Evolutionary conservation across 2,888 invertebrate genomes (phyloP), one percentile per base, ranked within the genome.

Genomic region (Lamellibrachia columna): DNA sequence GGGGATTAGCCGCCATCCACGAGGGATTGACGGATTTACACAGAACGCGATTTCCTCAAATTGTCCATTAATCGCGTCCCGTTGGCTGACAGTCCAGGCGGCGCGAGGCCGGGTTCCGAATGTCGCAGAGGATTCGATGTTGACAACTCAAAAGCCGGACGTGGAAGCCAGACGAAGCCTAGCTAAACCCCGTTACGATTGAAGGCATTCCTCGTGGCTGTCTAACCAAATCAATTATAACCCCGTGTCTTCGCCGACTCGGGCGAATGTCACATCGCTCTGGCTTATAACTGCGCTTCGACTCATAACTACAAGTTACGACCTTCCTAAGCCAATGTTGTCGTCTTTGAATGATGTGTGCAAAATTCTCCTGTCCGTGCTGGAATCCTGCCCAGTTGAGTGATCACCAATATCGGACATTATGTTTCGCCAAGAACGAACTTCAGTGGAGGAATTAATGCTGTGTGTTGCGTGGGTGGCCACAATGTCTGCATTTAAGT

Each of bases 71-170:
- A 75, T 75, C 75, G 75, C 7, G 4, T 4, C 22, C 3, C 75
- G 75, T 15, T 75, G 22, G 75, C 6, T 75, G 75, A 75, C 75
- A 75, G 75, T 15, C 22, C 75, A n/a, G 4, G 22, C 75, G 75
- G 22, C 75, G 3, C 6, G 75, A 22, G 22, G 3, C 6, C 75
- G 75, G 3, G 75, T 75, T n/a, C 6, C 22, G 15, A 75, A 22
- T 75, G 75, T 75, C 75, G 75, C 22, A 11, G 75, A 22, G 75
- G 75, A 75, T 75, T 75, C 75, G 22, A 22, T 75, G 75, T 22
- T 75, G 75, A 75, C 75, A 75, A 75, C 75, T 75, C n/a, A 75
- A 75, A 75, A 75, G 75, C 75, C 75, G 75, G 75, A 75, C 75
- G 22, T 75, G 75, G 75, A 75, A 75, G 75, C 75, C 22, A 22